phyloP scores from a whole-genome alignment of 2,888 invertebrate genomes.

The Nemurella pictetii region DNA sequence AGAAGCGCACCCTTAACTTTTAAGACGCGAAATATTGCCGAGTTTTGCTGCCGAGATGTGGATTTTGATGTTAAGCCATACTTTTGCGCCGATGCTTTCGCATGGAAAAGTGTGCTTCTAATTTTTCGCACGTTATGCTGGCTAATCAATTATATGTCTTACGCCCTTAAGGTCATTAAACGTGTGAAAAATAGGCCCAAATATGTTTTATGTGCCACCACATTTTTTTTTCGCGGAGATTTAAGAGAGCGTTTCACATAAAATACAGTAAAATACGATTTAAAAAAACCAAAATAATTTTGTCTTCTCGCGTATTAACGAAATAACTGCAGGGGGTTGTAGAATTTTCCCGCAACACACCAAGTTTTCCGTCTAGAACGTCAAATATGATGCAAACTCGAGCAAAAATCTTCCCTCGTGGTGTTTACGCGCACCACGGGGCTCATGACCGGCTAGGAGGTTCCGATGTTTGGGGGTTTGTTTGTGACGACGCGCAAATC shows the following conservation, averaged over 20 bases:
- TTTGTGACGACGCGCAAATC: constrained; percentile 21
- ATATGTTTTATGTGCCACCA: neutral
- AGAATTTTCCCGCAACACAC: neutral
- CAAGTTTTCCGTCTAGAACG: neutral
- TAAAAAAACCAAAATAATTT: neutral
- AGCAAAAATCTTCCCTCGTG: constrained; percentile 34
- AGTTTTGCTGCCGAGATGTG: neutral
- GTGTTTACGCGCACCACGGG: constrained; percentile 35
- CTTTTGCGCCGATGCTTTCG: neutral
- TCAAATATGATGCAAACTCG: constrained; percentile 19
- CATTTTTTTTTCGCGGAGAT: neutral
- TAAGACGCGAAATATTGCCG: neutral
- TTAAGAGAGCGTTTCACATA: neutral
- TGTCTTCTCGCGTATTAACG: neutral
- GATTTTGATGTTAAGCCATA: neutral
- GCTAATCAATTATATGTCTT: neutral
- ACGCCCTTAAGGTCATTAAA: neutral
- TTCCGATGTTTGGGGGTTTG: constrained; percentile 22
- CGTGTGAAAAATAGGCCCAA: no score
- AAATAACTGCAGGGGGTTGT: neutral
- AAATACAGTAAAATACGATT: no score
- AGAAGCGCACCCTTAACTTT: constrained; percentile 7
- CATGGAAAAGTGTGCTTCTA: neutral
- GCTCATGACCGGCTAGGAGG: constrained; percentile 28
- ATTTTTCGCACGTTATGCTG: neutral